Base-by-base conservation (phyloP, 2,797 vertebrate species). In the Mormyrus hasselquistii region DNA sequence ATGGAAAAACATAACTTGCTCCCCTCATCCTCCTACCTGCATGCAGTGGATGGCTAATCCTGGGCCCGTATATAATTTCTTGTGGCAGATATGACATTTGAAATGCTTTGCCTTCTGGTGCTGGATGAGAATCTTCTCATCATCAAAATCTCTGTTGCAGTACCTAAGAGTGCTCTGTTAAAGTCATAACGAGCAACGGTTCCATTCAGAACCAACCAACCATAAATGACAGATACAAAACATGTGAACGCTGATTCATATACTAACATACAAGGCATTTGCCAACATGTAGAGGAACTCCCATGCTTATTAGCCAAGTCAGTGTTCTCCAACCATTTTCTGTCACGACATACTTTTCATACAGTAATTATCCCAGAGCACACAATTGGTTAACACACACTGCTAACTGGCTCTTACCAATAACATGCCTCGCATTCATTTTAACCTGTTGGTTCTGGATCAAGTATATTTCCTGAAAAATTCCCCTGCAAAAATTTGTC, bases 71-170 rank as follows among this genome's bases (percentile, higher is more conserved):
- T 99, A 99, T 69, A 99, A 92, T 91, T 99, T 99, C 93, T 99
- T 99, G 92, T 99, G 98, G 93, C 98, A 99, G 94, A 99, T 99
- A 87, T 99, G 98, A 90, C 98, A 99, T 96, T 99, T 99, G 93
- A 99, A 99, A 95, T 99, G 98, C 93, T 99, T 99, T 69, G 98
- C 98, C 94, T 99, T 99, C 93, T 99, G 98, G 90, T 99, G 98
- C 92, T 99, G 98, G 93, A 99, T 99, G 89, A 99, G 97, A 89
- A 99, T 99, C 93, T 99, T 99, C 92, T 99, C 98, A 91, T 99
- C 98, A 88, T 99, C 98, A 92, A 99, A 99, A 94, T 99, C 98
- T 94, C 98, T 96, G 93, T 99, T 99, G 91, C 98, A 99, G 88
- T 99, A 99, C 98, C 98, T 99, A 91, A 83, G 41, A 38, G 25